Evolutionary conservation across 2,888 invertebrate genomes (phyloP).

Genomic region (Xylota sylvarum): DNA sequence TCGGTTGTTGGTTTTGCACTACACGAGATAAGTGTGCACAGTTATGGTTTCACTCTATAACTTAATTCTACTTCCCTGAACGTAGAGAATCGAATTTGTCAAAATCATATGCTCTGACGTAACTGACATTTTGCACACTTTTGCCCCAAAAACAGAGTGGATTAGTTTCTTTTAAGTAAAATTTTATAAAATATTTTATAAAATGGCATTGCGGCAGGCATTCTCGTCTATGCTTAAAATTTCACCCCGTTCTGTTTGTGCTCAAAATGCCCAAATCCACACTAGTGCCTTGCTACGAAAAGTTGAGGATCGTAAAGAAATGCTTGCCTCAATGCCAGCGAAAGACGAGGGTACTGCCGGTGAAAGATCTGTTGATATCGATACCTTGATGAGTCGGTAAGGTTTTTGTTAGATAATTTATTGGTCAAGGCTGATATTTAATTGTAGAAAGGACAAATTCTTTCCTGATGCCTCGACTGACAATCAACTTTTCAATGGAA

Average conservation of each 20-base stretch:
- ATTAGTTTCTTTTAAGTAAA: neutral
- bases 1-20: too few relatives aligned
- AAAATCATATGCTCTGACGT: constrained; percentile 66
- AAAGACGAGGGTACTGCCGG: constrained; percentile 92
- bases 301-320: constrained; percentile 86
- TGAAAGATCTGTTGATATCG: constrained; percentile 90
- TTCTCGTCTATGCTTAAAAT: constrained; percentile 77
- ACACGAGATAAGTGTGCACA: too few relatives aligned
- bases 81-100: constrained; percentile 3
- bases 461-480: constrained; percentile 92
- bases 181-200: neutral
- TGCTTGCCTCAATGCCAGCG: constrained; percentile 86
- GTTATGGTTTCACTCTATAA: neutral
- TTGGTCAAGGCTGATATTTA: constrained; percentile 30
- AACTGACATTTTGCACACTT: constrained; percentile 60
- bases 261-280: constrained; percentile 78
- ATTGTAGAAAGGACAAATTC: constrained; percentile 88
- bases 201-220: constrained; percentile 79
- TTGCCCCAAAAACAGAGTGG: neutral
- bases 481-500: constrained; percentile 90
- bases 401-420: neutral
- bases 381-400: constrained; percentile 88
- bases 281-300: constrained; percentile 81
- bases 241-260: constrained; percentile 47
- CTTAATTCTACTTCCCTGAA: constrained; percentile 1